Percentiles rank a stretch among this genome's conserved stretches.
Evolutionary conservation across 2,113 vertebrate genomes (phyloP).

Genomic region (Neolamprologus devosi): DNA sequence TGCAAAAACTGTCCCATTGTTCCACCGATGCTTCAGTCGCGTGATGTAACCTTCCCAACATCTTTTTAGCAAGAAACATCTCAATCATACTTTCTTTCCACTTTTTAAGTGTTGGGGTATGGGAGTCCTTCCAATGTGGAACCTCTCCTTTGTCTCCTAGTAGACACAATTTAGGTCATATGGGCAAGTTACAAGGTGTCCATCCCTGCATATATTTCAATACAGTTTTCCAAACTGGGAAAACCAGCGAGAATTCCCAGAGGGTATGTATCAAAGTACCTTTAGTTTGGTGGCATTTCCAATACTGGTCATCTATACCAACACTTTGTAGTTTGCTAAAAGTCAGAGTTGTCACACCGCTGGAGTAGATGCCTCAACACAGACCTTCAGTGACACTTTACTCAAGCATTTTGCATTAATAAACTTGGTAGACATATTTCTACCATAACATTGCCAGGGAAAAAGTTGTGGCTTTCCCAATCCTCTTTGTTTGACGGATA

Average conservation of each 20-base stretch:
- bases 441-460: neutral
- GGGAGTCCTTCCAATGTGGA: neutral
- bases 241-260: neutral
- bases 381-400: neutral
- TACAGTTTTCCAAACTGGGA: neutral
- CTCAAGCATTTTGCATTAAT: neutral
- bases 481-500: neutral
- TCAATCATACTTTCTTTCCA: neutral
- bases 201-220: neutral
- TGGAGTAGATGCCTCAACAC: neutral
- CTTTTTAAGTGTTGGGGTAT: neutral
- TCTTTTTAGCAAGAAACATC: neutral
- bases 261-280: neutral
- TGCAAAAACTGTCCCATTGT: neutral
- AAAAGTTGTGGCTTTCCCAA: neutral
- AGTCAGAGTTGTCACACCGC: neutral
- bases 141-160: neutral
- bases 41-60: neutral
- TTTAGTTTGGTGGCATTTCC: neutral
- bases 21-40: neutral
- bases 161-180: neutral
- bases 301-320: neutral
- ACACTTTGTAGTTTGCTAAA: neutral
- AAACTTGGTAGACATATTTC: neutral
- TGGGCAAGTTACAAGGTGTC: neutral